phyloP scores from a whole-genome alignment of 2,888 invertebrate genomes.

The Zaprionus bogoriensis region DNA sequence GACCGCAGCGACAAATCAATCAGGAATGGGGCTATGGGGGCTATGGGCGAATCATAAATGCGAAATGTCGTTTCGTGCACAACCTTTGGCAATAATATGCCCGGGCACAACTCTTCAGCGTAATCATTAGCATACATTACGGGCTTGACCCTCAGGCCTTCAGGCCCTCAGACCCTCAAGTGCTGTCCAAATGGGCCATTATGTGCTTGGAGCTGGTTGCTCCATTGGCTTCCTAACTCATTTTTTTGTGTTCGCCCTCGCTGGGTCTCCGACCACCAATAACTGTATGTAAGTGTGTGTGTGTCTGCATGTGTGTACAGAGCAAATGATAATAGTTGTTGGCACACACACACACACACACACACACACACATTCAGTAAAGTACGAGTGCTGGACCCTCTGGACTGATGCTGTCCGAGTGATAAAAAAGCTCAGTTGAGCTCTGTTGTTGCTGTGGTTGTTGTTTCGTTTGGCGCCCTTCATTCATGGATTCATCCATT shows the following conservation, averaged over 20 bases:
- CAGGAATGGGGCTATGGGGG: background rate
- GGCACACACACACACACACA: conserved; percentile 19
- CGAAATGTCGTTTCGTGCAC: conserved; percentile 14
- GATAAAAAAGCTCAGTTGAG: conserved; percentile 48
- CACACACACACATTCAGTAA: background rate
- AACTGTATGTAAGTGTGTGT: conserved; percentile 8
- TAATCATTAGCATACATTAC: conserved; percentile 72
- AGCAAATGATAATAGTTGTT: conserved; percentile 65
- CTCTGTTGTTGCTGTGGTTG: conserved; percentile 35
- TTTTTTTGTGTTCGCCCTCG: conserved; percentile 27
- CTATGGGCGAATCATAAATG: conserved; percentile 36
- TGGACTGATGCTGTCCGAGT: conserved; percentile 37
- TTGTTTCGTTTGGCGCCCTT: conserved; percentile 49
- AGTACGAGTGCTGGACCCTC: conserved; percentile 9
- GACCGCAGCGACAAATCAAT: background rate
- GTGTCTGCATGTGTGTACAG: conserved; percentile 27
- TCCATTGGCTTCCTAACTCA: conserved; percentile 59
- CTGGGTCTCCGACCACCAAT: conserved; percentile 35
- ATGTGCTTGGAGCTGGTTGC: conserved; percentile 64
- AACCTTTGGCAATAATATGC: conserved; percentile 42
- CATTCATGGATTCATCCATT: conserved; percentile 61
- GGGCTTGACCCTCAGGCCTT: conserved; percentile 49
- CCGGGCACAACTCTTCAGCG: conserved; percentile 47
- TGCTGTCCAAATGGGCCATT: conserved; percentile 68
- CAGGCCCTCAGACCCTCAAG: conserved; percentile 70